Conservation (phyloP, 35 echinoderm and acorn worm species). For the Lytechinus pictus region DNA sequence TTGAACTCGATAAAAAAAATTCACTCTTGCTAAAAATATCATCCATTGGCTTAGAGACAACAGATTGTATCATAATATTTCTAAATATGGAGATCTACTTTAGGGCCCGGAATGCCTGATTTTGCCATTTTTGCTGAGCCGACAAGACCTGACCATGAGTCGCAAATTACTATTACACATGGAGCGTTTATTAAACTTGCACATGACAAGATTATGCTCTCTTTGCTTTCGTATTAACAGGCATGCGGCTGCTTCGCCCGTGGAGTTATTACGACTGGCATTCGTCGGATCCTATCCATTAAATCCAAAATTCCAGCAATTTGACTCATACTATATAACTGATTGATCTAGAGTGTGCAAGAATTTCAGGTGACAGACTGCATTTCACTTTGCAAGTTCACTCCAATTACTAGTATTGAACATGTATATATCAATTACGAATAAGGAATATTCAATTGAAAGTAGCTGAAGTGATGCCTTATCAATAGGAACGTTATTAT, state of each 20-base stretch:
- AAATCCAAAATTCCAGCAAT: background rate
- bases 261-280: background rate
- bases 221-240: background rate
- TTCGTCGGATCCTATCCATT: constrained; percentile 9
- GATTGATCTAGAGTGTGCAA: background rate
- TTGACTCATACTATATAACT: constrained; percentile 13
- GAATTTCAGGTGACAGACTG: constrained; percentile 10
- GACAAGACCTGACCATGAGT: background rate
- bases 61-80: background rate
- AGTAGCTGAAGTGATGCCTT: background rate
- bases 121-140: constrained; percentile 36
- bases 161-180: constrained; percentile 38
- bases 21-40: background rate
- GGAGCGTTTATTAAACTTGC: background rate
- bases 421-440: background rate
- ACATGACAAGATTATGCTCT: background rate
- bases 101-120: background rate
- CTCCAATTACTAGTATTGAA: background rate
- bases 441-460: background rate
- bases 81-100: constrained; percentile 40
- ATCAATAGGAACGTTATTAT: no score
- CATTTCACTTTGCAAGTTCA: background rate
- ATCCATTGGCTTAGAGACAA: background rate
- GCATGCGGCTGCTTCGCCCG: background rate
- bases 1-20: background rate